Percentiles rank a stretch among this genome's conserved stretches.
phyloP scores from a whole-genome alignment of 2,113 vertebrate genomes.

The Ceratotherium simum region DNA sequence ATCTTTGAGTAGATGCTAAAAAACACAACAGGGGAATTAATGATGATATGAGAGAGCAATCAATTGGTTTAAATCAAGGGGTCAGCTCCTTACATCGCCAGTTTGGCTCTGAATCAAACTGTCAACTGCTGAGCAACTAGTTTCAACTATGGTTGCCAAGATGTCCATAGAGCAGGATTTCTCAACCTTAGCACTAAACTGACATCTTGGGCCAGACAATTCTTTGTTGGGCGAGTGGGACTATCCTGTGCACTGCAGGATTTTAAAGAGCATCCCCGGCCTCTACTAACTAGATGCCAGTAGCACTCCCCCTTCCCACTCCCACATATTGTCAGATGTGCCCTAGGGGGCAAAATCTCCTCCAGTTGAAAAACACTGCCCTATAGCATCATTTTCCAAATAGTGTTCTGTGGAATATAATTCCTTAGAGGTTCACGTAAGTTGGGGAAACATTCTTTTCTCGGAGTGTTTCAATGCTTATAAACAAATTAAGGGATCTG shows the following conservation, averaged over 20 bases:
- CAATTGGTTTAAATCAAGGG: constrained; percentile 28
- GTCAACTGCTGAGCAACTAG: background rate
- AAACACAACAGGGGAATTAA: constrained; percentile 4
- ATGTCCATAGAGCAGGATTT: background rate
- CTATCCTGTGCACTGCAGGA: background rate
- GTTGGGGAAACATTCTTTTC: background rate
- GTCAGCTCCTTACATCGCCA: background rate
- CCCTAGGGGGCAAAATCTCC: background rate
- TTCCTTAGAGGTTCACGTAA: background rate
- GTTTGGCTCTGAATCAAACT: background rate
- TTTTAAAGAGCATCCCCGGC: background rate
- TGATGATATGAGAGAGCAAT: background rate
- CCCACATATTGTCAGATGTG: background rate
- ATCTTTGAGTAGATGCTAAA: background rate
- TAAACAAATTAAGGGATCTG: constrained; percentile 38
- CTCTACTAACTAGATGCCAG: background rate
- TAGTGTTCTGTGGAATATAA: background rate
- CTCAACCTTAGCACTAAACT: background rate
- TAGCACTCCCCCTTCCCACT: background rate
- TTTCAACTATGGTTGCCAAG: background rate
- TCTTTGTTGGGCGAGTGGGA: background rate
- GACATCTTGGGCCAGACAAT: background rate
- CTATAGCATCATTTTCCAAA: background rate
- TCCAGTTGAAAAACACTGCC: background rate
- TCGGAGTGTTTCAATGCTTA: background rate